Evolutionary conservation across 1,140 invertebrate species (phyloP).

Genomic region (Saccostrea echinata): DNA sequence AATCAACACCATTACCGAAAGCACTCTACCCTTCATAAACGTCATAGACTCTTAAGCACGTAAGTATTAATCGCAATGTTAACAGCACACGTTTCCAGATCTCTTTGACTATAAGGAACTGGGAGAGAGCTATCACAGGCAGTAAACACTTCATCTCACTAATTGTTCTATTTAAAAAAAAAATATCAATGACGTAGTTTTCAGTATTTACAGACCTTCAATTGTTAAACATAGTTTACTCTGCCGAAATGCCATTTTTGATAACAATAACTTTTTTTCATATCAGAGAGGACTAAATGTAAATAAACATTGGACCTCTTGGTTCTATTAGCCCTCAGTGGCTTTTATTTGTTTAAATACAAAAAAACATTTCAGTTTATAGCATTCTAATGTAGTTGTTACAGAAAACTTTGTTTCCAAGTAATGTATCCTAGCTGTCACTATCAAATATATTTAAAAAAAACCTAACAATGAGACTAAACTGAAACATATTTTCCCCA

Average conservation of each 20-base stretch:
- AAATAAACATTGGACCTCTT: too few species aligned
- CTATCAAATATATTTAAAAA: too few species aligned
- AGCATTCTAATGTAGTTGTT: too few species aligned
- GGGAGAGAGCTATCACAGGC: not conserved
- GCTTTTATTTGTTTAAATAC: too few species aligned
- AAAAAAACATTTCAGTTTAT: too few species aligned
- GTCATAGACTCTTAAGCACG: not conserved
- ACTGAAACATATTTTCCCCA: too few species aligned
- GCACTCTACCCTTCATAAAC: not conserved
- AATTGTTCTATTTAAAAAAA: slow-evolving; percentile 28
- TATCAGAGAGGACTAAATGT: not conserved
- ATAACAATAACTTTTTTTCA: not conserved
- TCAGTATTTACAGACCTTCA: not conserved
- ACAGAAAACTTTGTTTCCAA: too few species aligned
- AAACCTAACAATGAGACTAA: too few species aligned
- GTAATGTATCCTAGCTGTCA: too few species aligned
- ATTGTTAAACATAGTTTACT: slow-evolving; percentile 6
- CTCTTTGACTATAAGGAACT: not conserved
- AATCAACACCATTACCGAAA: not conserved
- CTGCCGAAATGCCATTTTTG: not conserved
- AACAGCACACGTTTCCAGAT: not conserved
- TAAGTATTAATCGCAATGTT: not conserved
- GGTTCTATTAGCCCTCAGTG: too few species aligned
- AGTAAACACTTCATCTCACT: not conserved
- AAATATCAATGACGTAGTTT: not conserved